A percentile compares a stretch with the other conserved stretches of the same genome.
Evolutionary conservation across 2,113 vertebrate species (phyloP).

Genomic region (Corapipo altera): DNA sequence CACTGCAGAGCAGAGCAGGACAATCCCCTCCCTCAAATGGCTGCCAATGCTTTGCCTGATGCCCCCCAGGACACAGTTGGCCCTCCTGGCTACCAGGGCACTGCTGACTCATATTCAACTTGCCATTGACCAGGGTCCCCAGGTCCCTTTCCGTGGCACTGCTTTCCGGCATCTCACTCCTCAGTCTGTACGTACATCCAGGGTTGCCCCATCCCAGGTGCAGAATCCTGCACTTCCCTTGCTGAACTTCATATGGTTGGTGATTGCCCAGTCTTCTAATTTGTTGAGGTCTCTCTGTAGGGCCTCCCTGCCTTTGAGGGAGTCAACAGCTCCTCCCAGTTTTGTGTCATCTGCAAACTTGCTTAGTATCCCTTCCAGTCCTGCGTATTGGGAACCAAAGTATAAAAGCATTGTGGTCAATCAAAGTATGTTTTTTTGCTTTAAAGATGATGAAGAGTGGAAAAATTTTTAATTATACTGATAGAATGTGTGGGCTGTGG

Average conservation of each 20-base stretch:
- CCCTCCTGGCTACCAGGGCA: background rate
- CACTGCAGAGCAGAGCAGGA: background rate
- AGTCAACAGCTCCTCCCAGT: background rate
- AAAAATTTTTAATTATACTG: background rate
- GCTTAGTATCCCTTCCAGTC: background rate
- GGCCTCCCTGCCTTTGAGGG: background rate
- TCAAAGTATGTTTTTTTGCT: background rate
- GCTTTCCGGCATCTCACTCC: background rate
- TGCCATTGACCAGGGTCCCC: background rate
- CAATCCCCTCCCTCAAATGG: background rate
- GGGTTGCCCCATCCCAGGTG: background rate
- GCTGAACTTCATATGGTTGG: background rate
- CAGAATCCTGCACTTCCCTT: background rate
- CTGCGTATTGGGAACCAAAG: background rate
- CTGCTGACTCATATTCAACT: background rate
- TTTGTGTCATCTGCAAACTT: background rate
- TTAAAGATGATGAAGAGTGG: background rate
- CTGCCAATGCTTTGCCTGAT: background rate
- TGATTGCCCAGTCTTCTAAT: background rate
- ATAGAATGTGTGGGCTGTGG: background rate
- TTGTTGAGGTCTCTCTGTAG: background rate
- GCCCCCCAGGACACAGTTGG: background rate
- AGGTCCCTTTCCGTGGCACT: background rate
- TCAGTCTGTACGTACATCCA: background rate
- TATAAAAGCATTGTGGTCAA: background rate